Conservation (phyloP, 2,888 invertebrate species). For the Rhagonycha fulva region DNA sequence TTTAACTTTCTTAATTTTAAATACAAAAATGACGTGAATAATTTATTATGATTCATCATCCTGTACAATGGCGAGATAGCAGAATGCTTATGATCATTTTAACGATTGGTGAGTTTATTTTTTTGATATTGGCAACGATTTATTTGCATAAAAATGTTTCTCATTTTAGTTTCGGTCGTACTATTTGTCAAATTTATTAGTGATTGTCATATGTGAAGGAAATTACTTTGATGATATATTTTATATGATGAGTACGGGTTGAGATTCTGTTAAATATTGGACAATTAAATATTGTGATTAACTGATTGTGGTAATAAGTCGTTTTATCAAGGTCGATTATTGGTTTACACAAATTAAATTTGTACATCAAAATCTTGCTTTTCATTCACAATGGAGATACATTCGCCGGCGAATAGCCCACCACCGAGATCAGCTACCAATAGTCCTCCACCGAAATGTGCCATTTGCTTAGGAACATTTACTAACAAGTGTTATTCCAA, state of each 20-base stretch:
- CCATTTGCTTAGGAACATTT: constrained; percentile 87
- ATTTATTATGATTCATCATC: too few relatives aligned
- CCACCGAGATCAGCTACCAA: constrained; percentile 33
- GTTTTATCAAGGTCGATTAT: not conserved
- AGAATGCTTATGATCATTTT: not conserved
- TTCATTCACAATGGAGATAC: constrained; percentile 11
- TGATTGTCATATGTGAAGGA: not conserved
- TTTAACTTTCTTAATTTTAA: too few relatives aligned
- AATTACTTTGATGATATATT: not conserved
- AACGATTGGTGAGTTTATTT: not conserved
- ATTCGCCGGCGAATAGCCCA: constrained; percentile 4
- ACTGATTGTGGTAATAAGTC: not conserved
- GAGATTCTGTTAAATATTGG: not conserved
- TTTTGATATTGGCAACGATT: not conserved
- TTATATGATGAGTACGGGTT: not conserved
- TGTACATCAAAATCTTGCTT: not conserved
- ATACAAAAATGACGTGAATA: too few relatives aligned
- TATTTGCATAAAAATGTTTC: not conserved
- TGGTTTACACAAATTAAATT: not conserved
- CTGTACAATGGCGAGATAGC: not conserved
- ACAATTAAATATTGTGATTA: not conserved
- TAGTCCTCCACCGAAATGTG: constrained; percentile 83
- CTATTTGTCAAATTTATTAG: not conserved
- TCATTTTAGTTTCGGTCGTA: not conserved
- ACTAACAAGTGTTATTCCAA: constrained; percentile 90